Evolutionary conservation across 2,797 vertebrate species (phyloP), one percentile per base, ranked within the genome.

Genomic region (Scleropages formosus): DNA sequence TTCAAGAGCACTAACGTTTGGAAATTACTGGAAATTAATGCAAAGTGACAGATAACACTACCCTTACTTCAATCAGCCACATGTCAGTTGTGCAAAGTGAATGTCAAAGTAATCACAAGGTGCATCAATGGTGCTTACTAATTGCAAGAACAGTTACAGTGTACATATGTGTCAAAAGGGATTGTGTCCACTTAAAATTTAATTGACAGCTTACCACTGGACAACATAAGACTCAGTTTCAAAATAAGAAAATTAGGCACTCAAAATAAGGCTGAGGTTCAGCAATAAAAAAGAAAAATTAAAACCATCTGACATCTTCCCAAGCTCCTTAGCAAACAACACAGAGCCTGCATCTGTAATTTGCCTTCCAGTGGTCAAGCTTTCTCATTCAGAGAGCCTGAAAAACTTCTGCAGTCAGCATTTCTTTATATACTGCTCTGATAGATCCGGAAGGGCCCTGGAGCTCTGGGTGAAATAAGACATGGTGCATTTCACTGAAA

Each of bases 291-390:
- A 59, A 66, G 47, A 69, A 63, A 70, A 53, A 78, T 79, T 80
- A 82, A 53, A 78, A 75, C 72, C 69, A 80, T 72, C 85, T 82
- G 83, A 77, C 84, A 86, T 86, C 88, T 84, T 78, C 81, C 79
- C 65, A 65, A 72, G 80, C 78, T 86, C 76, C 81, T 82, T 76
- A 22, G 84, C 78, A 81, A 79, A 78, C 73, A 70, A 77, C 79
- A 80, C 24, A 64, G 62, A 82, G 76, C 78, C 76, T 67, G 78
- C 76, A 77, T 87, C 85, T 87, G 86, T 89, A 88, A 90, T 88
- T 26, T 89, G 82, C 84, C 78, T 80, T 88, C 82, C 83, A 85
- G 84, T 81, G 87, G 87, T 88, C 85, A 84, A 86, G 81, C 79
- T 74, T 82, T 86, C 80, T 84, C 79, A 82, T 85, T 84, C 73